Base-by-base conservation (phyloP, 2,113 vertebrate species). In the Leucoraja erinaceus region DNA sequence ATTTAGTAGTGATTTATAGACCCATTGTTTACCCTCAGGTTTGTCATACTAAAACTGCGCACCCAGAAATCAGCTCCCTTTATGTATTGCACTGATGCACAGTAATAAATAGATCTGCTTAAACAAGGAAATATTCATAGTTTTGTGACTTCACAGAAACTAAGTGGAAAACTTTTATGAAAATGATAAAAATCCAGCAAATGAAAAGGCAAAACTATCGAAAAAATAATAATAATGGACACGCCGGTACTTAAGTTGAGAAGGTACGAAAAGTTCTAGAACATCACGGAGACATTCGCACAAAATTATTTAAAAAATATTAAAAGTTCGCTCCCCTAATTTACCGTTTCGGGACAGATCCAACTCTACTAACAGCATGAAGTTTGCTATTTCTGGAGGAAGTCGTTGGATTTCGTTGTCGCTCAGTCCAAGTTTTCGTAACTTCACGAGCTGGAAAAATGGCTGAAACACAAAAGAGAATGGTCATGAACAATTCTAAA, bases 371-470 rank as follows among this genome's bases (percentile, higher is more conserved):
- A 99, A 96, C 95, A 99, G 97, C 97, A 99, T 98, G 94, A 99
- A 98, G 96, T 99, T 99, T 0, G 98, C 98, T 93, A 99, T 98
- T 96, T 99, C 99, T 94, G 98, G 97, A 93, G 98, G 98, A 94
- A 99, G 97, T 25, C 97, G 96, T 94, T 98, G 98, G 95, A 99
- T 99, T 96, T 99, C 99, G 93, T 99, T 99, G 96, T 99, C 99
- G 94, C 99, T 99, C 95, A 99, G 97, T 93, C 98, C 97, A 93
- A 99, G 98, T 95, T 99, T 99, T 95, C 98, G 96, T 95, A 99
- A 96, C 95, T 99, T 99, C 93, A 97, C 96, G 93, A 99, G 97
- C 63, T 99, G 98, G 95, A 99, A 99, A 95, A 99, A 99, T 95
- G 96, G 98, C 99, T 99, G 96, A 94, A 98, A 97, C 78, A 95